Evolutionary conservation across 2,113 vertebrate genomes (phyloP), one percentile per base, ranked within the genome.

Genomic region (Struthio camelus): DNA sequence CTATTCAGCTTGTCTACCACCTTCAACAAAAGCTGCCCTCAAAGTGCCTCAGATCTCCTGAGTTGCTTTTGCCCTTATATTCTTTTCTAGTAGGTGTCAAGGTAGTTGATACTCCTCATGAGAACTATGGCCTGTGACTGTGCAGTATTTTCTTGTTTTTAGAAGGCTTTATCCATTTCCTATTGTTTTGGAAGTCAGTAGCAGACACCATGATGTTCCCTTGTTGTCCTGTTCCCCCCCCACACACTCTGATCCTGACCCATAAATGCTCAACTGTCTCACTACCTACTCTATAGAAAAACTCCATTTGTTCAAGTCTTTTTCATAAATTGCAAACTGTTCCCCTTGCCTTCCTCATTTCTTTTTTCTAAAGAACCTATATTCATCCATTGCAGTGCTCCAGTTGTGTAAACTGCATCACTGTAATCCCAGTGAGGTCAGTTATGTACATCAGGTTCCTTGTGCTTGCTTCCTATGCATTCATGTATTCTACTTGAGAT

Each of bases 361-460:
- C 5, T 36, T 14, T 14, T 64, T 84, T 59, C 59, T 42, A 62
- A 51, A 51, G 75, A 61, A 27, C 36, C n/a, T 9, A 11, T 78
- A 19, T 85, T 36, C 23, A 46, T 79, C 38, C 27, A 7, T 18
- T 61, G n/a, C 25, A 51, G 17, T 61, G 58, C 17, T 62, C 32
- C 10, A 14, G 32, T 46, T 93, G 36, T 32, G 34, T 44, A 25
- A 59, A 54, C 34, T 6, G 0, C 44, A n/a, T 23, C 1, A 1
- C 2, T 18, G 1, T 65, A n/a, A 6, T 86, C 19, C 19, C 25
- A 14, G 16, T 42, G 24, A 58, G 46, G 50, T 11, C 44, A 59
- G 9, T 66, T 69, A 8, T 0, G 0, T 5, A 1, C 32, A 67
- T 4, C 23, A 51, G 54, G 50, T 70, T 22, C 6, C 18, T 34